phyloP scores from a whole-genome alignment of 2,797 vertebrate genomes.

The Coilia nasus region DNA sequence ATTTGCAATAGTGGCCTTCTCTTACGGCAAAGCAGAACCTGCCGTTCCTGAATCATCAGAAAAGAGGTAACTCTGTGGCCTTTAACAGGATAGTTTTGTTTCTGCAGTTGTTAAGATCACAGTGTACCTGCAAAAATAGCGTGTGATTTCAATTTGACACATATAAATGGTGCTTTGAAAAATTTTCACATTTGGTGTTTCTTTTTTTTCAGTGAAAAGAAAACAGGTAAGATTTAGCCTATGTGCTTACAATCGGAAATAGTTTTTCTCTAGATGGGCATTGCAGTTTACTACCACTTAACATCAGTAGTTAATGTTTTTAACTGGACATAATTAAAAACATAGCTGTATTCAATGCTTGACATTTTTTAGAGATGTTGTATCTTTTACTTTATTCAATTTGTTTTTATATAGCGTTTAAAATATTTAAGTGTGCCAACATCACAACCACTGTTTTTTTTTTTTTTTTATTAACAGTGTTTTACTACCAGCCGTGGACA shows the following conservation, averaged over 20 bases:
- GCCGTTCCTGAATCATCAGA: conserved; percentile 42
- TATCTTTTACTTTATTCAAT: not conserved
- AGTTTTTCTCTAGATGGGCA: not conserved
- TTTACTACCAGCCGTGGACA: conserved; percentile 70
- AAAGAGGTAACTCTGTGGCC: conserved; percentile 61
- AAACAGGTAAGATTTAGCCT: conserved; percentile 66
- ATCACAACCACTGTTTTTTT: not conserved
- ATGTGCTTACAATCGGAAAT: not conserved
- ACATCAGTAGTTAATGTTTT: not conserved
- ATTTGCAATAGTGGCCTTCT: conserved; percentile 75
- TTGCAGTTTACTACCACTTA: not conserved
- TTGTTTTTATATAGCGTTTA: not conserved
- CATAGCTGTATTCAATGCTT: too few relatives aligned
- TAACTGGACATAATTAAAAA: not conserved
- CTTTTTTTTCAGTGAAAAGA: conserved; percentile 63
- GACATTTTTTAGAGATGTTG: not conserved
- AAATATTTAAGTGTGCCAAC: not conserved
- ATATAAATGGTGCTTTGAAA: not conserved
- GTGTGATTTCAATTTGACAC: too few relatives aligned
- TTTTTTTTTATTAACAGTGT: conserved; percentile 58
- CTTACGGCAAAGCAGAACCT: conserved; percentile 57
- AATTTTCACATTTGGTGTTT: not conserved
- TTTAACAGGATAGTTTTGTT: not conserved
- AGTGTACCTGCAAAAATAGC: not conserved
- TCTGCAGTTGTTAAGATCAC: not conserved